A percentile compares a stretch with the other conserved stretches of the same genome.
Conservation (phyloP, 2,113 vertebrate genomes). For the Colossoma macropomum region DNA sequence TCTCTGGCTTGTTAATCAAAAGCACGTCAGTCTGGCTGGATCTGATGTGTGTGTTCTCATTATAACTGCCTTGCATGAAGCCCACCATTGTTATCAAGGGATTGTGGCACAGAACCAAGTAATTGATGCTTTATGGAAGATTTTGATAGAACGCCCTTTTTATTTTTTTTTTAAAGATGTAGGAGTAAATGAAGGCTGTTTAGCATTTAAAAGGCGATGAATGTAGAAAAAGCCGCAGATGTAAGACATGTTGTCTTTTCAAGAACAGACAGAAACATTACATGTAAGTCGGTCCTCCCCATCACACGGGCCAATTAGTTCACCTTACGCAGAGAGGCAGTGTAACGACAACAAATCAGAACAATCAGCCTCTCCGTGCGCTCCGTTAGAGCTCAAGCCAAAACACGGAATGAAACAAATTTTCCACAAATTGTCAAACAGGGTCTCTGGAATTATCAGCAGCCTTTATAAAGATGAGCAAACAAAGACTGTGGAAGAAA, state of each 20-base stretch:
- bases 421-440: background rate
- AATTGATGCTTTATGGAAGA: slow-evolving; percentile 39
- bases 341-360: background rate
- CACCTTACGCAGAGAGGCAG: background rate
- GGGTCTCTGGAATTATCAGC: background rate
- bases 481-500: background rate
- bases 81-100: background rate
- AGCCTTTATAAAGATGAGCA: background rate
- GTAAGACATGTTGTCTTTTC: background rate
- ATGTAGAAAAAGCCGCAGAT: slow-evolving; percentile 15
- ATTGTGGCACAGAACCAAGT: slow-evolving; percentile 38
- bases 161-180: background rate
- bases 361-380: background rate
- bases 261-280: background rate
- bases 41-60: slow-evolving; percentile 21
- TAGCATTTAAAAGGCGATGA: slow-evolving; percentile 45
- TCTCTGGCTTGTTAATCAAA: slow-evolving; percentile 34
- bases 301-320: background rate
- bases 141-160: background rate
- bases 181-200: slow-evolving; percentile 27
- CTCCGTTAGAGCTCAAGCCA: background rate
- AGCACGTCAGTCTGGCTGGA: background rate
- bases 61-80: slow-evolving; percentile 32
- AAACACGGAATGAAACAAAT: background rate
- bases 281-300: background rate